Percentiles rank a stretch among this genome's conserved stretches.
These are phyloP conservation scores for Nowickia ferox DNA, from an alignment of 2,888 invertebrate genomes.

Conservation along the genomic window DNA sequence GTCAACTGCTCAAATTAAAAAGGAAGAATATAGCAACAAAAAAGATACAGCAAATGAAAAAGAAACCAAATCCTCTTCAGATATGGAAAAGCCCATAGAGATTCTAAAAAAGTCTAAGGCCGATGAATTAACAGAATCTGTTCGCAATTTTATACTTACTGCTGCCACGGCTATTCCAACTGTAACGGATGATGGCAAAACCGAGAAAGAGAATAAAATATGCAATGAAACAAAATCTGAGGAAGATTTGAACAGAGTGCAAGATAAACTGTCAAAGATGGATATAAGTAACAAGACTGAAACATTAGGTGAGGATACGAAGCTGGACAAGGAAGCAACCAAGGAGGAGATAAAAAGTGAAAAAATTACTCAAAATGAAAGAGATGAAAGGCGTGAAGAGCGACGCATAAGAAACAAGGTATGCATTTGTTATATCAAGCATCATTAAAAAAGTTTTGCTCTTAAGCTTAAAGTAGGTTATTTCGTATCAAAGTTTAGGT, in stretches of 20 bases:
- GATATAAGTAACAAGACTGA: conserved; percentile 38
- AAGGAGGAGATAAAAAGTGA: conserved; percentile 72
- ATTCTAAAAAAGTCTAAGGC: conserved; percentile 61
- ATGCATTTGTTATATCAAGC: background rate
- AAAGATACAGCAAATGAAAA: conserved; percentile 29
- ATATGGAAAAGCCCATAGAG: conserved; percentile 44
- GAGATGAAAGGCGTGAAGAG: conserved; percentile 75
- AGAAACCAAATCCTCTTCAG: conserved; percentile 7
- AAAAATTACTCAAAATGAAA: conserved; percentile 71
- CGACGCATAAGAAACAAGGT: conserved; percentile 82
- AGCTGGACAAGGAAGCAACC: background rate
- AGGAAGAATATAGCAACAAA: conserved; percentile 69
- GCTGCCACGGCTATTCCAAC: conserved; percentile 71
- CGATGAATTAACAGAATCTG: conserved; percentile 73
- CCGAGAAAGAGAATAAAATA: background rate
- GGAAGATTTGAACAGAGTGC: conserved; percentile 44
- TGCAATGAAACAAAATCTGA: conserved; percentile 35
- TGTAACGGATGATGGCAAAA: conserved; percentile 9
- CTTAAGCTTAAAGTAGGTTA: background rate
- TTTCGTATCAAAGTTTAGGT: no score
- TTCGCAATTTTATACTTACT: conserved; percentile 76
- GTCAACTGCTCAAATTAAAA: conserved; percentile 8
- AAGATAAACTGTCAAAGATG: conserved; percentile 42
- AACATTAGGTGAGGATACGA: conserved; percentile 15
- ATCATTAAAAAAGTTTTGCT: background rate